Conservation (phyloP, 2,888 invertebrate genomes). For the Xanthorhoe designata region DNA sequence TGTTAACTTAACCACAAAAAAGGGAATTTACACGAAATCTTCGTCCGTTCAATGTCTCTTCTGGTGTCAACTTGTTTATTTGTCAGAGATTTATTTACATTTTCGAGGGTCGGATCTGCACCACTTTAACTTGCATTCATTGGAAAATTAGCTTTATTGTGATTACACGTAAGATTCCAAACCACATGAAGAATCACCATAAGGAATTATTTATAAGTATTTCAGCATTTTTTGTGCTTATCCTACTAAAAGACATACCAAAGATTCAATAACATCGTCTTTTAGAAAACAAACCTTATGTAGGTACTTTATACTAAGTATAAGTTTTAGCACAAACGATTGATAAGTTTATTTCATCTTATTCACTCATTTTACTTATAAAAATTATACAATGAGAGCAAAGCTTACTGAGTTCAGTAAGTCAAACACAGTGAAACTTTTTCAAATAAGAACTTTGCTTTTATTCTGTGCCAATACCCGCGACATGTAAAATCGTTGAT, state of each 20-base stretch:
- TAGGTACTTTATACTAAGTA: too few species aligned
- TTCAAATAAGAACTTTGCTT: not conserved
- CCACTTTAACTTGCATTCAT: not conserved
- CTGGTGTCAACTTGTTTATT: conserved; percentile 25
- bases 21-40: conserved; percentile 14
- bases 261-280: too few species aligned
- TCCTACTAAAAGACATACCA: too few species aligned
- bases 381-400: too few species aligned
- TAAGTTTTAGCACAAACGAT: too few species aligned
- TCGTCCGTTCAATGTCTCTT: conserved; percentile 19
- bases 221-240: too few species aligned
- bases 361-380: too few species aligned
- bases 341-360: too few species aligned
- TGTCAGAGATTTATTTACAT: conserved; percentile 17
- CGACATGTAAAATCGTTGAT: conserved; percentile 24
- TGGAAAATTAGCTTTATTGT: not conserved
- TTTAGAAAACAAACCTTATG: too few species aligned
- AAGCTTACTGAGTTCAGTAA: too few species aligned
- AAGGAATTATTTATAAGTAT: too few species aligned
- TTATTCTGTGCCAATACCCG: conserved; percentile 8
- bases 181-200: not conserved
- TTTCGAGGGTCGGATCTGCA: not conserved
- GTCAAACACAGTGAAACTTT: too few species aligned
- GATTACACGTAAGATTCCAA: not conserved
- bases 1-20: not conserved